Evolutionary conservation across 2,888 invertebrate genomes (phyloP).

Genomic region (Drosophila demipolita): DNA sequence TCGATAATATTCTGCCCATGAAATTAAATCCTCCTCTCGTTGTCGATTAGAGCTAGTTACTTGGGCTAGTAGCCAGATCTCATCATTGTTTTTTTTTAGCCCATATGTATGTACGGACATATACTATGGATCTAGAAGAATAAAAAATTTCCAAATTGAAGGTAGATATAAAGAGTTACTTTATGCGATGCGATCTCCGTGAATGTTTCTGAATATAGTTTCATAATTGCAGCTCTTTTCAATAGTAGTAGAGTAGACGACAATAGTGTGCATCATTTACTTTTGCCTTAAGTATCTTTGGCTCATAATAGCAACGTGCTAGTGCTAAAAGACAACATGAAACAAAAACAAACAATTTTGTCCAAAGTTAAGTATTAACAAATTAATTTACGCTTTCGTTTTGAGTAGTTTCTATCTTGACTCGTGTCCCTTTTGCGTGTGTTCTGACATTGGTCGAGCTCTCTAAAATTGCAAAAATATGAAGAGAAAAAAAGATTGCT

Average conservation of each 20-base stretch:
- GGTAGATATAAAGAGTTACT: constrained; percentile 40
- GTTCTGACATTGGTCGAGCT: constrained; percentile 22
- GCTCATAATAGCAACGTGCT: constrained; percentile 42
- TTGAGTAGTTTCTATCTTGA: constrained; percentile 14
- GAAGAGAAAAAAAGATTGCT: constrained; percentile 14
- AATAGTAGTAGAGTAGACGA: constrained; percentile 10
- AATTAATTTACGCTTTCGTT: constrained; percentile 57
- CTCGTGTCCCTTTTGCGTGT: constrained; percentile 19
- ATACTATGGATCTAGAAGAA: constrained; percentile 37
- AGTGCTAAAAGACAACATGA: constrained; percentile 66
- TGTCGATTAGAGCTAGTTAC: constrained; percentile 6
- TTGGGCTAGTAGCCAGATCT: constrained; percentile 13
- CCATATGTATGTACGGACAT: constrained; percentile 11
- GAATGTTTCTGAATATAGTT: constrained; percentile 21
- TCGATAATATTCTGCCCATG: constrained; percentile 30
- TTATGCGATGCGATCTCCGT: constrained; percentile 24
- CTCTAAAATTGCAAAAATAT: constrained; percentile 30
- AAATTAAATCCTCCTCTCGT: constrained; percentile 17
- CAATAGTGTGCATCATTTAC: constrained; percentile 11
- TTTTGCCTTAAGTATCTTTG: constrained; percentile 12
- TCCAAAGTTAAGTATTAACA: constrained; percentile 55
- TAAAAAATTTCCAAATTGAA: constrained; percentile 50
- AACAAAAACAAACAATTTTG: constrained; percentile 67
- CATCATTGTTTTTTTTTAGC: constrained; percentile 17
- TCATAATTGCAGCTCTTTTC: constrained; percentile 25